Conservation (phyloP, 2,113 vertebrate genomes). For the Hippocampus barbouri region DNA sequence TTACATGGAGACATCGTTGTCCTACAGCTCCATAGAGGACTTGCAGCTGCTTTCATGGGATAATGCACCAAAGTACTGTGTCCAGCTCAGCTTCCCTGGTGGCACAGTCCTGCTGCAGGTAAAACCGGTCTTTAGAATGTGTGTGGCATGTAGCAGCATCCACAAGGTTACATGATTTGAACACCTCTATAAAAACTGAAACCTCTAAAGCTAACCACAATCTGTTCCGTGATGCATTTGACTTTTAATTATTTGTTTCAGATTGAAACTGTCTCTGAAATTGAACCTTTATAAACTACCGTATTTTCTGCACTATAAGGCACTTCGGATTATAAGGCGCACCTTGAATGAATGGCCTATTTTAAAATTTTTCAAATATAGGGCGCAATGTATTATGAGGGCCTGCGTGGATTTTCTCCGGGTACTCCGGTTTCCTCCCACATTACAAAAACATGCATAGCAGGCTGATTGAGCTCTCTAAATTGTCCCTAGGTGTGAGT, state of each 20-base stretch:
- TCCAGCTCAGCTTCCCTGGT: slow-evolving; percentile 95
- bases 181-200: neutral
- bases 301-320: too few relatives aligned
- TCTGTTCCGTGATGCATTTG: neutral
- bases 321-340: too few relatives aligned
- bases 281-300: neutral
- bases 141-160: neutral
- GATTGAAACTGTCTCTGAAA: neutral
- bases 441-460: too few relatives aligned
- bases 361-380: too few relatives aligned
- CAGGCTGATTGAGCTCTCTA: too few relatives aligned
- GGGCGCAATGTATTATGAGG: too few relatives aligned
- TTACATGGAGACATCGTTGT: slow-evolving; percentile 96
- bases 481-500: too few relatives aligned
- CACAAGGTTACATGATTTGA: neutral
- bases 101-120: slow-evolving; percentile 96
- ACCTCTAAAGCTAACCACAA: neutral
- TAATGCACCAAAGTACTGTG: slow-evolving; percentile 98
- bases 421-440: too few relatives aligned
- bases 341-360: neutral
- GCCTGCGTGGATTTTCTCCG: too few relatives aligned
- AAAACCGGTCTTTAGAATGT: slow-evolving; percentile 23
- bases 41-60: slow-evolving; percentile 98
- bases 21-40: slow-evolving; percentile 97
- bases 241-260: neutral